Percentiles rank a stretch among this genome's conserved stretches.
phyloP scores from a whole-genome alignment of 2,888 invertebrate genomes.

The Microplitis manilae region DNA sequence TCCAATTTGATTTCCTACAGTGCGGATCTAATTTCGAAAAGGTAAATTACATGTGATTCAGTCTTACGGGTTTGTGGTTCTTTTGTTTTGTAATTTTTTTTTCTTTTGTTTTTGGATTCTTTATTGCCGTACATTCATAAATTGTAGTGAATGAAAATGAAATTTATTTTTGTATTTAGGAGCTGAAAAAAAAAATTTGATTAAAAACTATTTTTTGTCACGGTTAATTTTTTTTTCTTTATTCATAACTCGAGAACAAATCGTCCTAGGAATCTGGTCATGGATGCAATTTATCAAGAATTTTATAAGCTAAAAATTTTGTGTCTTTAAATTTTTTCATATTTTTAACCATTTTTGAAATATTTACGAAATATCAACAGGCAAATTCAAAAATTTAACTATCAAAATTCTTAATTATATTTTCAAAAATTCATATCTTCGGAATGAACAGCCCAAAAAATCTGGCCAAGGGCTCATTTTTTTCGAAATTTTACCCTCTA shows the following conservation, averaged over 20 bases:
- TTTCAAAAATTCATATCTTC: too few species aligned
- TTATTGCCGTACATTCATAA: conserved; percentile 1
- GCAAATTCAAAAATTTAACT: too few species aligned
- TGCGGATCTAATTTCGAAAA: conserved; percentile 27
- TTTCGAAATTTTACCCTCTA: too few species aligned
- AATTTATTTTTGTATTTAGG: neutral
- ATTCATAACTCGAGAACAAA: neutral
- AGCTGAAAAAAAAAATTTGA: neutral
- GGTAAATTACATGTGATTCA: conserved; percentile 25
- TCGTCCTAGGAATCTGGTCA: neutral
- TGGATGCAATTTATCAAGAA: neutral
- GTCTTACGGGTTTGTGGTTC: neutral
- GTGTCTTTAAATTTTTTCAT: neutral
- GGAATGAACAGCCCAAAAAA: too few species aligned
- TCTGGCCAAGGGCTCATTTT: too few species aligned
- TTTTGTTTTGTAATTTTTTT: neutral
- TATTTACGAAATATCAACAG: neutral
- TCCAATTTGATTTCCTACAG: conserved; percentile 23
- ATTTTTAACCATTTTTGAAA: neutral
- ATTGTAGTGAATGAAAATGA: conserved; percentile 1
- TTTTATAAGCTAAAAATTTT: neutral
- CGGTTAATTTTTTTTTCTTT: neutral
- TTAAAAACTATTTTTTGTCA: neutral
- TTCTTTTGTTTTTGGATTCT: neutral
- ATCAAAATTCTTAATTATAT: too few species aligned